phyloP scores from a whole-genome alignment of 1,140 invertebrate species.

The Nautilus pompilius region DNA sequence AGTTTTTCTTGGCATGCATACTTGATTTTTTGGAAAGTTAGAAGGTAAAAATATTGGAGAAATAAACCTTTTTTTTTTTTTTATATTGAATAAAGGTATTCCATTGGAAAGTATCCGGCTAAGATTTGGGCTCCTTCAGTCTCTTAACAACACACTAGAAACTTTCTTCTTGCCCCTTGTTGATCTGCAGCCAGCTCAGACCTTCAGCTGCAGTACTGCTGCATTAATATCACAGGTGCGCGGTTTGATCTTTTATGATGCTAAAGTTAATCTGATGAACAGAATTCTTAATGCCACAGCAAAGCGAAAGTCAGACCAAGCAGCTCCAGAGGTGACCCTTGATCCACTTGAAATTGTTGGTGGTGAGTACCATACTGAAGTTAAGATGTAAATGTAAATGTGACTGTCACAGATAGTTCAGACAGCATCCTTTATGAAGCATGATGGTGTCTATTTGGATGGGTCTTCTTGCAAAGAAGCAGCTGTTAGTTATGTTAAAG shows the following conservation, averaged over 20 bases:
- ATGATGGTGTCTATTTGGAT: too few relatives aligned
- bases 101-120: slow-evolving; percentile 50
- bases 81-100: slow-evolving; percentile 34
- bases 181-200: slow-evolving; percentile 44
- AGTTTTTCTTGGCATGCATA: too few relatives aligned
- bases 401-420: too few relatives aligned
- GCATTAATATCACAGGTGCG: slow-evolving; percentile 35
- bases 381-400: too few relatives aligned
- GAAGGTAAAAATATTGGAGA: neutral
- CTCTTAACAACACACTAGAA: slow-evolving; percentile 48
- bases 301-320: slow-evolving; percentile 50
- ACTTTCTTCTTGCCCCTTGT: slow-evolving; percentile 51
- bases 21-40: neutral
- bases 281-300: slow-evolving; percentile 50
- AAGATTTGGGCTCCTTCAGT: slow-evolving; percentile 51
- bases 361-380: slow-evolving; percentile 31
- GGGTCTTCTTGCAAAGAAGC: too few relatives aligned
- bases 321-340: slow-evolving; percentile 51
- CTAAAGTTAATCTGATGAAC: slow-evolving; percentile 47
- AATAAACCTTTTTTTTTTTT: slow-evolving; percentile 2
- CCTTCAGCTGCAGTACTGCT: slow-evolving; percentile 44
- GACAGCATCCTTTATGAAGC: too few relatives aligned
- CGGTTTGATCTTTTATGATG: slow-evolving; percentile 49
- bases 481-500: too few relatives aligned
- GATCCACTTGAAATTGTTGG: slow-evolving; percentile 50